Evolutionary conservation across 2,888 invertebrate species (phyloP), one percentile per base, ranked within the genome.

Genomic region (Cheilosia pagana): DNA sequence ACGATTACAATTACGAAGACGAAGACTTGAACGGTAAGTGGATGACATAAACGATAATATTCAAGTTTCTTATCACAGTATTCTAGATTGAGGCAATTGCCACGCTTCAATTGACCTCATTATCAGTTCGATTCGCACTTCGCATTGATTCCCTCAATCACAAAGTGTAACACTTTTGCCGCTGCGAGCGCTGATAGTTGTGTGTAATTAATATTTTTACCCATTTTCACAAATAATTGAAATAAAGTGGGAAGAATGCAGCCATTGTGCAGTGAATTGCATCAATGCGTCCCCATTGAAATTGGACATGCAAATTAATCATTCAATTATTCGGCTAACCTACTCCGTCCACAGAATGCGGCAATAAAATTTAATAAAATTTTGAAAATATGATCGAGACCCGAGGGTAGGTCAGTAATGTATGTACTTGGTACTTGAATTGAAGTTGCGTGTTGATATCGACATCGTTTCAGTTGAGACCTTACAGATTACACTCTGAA

Each of bases 1-100:
- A 89, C 0, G 79, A 86, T 43, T 87, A 87, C 52, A 88, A 81
- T 43, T 88, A 89, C 41, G 88, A 89, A 21, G 88, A 89, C 60
- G 88, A 88, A 43, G 86, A 87, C 31, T 4, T 63, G 7, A 79
- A 81, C 43, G 86, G 76, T 79, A 52, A 87, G 87, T 86, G 55
- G 53, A 74, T 59, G 50, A 39, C 31, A 55, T 53, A 41, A 28
- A 16, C n/a, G 39, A 75, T 75, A 50, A 41, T 14, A 4, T 41
- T 57, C 10, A 8, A 53, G 31, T 10, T 7, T 8, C 25, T 76
- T 68, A 68, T 76, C 75, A 67, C 75, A 67, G 60, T 39, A 14
- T 16, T 14, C 16, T 8, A 48, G 16, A 21, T 48, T 19, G 31
- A 28, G 3, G 43, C 35, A 77, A 62, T 63, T 63, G 63, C 21